Evolutionary conservation across 2,888 invertebrate genomes (phyloP).

Genomic region (Troides helena): DNA sequence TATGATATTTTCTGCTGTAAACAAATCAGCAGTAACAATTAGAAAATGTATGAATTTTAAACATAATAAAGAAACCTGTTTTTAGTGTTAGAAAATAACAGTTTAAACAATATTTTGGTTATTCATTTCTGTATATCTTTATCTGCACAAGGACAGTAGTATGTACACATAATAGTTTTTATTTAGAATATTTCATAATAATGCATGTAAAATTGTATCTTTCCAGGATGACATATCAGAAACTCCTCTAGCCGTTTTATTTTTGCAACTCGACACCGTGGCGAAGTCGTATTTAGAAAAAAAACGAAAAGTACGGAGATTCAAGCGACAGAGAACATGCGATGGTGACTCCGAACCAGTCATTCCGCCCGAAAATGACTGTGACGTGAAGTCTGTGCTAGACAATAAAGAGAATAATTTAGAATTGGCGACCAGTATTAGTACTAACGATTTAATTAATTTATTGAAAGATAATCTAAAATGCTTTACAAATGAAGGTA

Average conservation of each 20-base stretch:
- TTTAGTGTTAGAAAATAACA: too few species aligned
- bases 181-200: background rate
- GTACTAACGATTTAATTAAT: conserved; percentile 52
- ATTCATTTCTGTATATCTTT: too few species aligned
- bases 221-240: conserved; percentile 72
- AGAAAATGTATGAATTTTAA: too few species aligned
- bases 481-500: conserved; percentile 47
- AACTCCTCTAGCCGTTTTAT: conserved; percentile 67
- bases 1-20: too few species aligned
- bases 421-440: conserved; percentile 48
- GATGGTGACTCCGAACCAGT: conserved; percentile 47
- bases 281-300: conserved; percentile 60
- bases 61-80: too few species aligned
- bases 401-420: conserved; percentile 55
- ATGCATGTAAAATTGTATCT: background rate
- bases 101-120: too few species aligned
- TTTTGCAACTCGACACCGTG: conserved; percentile 70
- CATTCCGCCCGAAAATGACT: conserved; percentile 38
- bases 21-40: too few species aligned
- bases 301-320: conserved; percentile 58
- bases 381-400: conserved; percentile 54
- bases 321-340: conserved; percentile 62
- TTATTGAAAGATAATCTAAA: conserved; percentile 60
- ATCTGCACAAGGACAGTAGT: too few species aligned
- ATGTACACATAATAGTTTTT: background rate